Conservation (phyloP, 1,140 invertebrate genomes). For the Spodoptera frugiperda region DNA sequence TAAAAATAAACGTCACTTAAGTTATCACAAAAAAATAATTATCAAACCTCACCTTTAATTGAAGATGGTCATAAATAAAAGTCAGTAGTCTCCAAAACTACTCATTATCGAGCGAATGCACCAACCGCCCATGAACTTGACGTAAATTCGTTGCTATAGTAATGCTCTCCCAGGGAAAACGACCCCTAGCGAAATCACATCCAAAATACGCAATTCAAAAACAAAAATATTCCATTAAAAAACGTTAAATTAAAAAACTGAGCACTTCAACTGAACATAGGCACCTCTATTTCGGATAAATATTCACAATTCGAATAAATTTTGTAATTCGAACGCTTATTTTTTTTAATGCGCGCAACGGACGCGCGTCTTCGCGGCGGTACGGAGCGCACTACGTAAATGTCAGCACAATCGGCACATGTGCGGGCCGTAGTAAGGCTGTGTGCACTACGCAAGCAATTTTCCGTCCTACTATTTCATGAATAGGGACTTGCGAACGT, state of each 20-base stretch:
- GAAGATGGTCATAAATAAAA: constrained; percentile 61
- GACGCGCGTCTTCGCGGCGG: constrained; percentile 71
- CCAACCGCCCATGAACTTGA: constrained; percentile 83
- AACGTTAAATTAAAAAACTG: constrained; percentile 41
- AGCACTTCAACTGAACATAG: constrained; percentile 51
- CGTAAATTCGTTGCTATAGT: constrained; percentile 82
- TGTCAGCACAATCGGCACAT: constrained; percentile 80
- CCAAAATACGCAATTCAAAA: constrained; percentile 54
- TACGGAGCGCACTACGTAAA: constrained; percentile 81
- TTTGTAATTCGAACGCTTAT: constrained; percentile 56
- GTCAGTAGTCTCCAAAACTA: constrained; percentile 55
- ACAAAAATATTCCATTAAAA: not conserved
- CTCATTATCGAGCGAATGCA: constrained; percentile 82
- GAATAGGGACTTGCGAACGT: constrained; percentile 3
- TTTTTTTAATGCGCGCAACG: constrained; percentile 54
- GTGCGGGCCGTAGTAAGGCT: constrained; percentile 72
- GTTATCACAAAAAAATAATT: constrained; percentile 3
- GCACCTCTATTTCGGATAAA: constrained; percentile 53
- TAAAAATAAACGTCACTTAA: not conserved
- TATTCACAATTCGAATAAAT: constrained; percentile 58
- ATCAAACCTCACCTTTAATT: constrained; percentile 60
- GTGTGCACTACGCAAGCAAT: constrained; percentile 57
- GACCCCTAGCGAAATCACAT: constrained; percentile 63
- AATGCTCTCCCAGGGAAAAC: constrained; percentile 77
- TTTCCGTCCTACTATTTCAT: constrained; percentile 54